Base-by-base conservation (phyloP, 2,888 invertebrate genomes). In the Tetrapedia diversipes region DNA sequence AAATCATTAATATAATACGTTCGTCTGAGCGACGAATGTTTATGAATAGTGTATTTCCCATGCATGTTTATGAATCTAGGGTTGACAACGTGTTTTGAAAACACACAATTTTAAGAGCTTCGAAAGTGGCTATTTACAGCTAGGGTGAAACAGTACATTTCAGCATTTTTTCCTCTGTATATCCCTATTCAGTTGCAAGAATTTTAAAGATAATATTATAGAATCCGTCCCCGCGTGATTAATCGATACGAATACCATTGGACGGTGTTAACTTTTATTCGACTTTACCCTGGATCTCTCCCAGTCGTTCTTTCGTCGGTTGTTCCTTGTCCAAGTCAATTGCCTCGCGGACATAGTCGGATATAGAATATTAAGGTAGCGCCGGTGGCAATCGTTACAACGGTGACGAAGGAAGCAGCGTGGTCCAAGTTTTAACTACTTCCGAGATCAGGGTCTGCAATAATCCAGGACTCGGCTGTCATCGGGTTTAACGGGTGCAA, bases 401-500 rank as follows among this genome's bases (percentile, higher is more conserved):
- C 63, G 49, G 67, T 69, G 60, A 64, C 49, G 45, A n/a, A n/a
- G n/a, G n/a, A n/a, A n/a, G 80, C 66, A 74, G 66, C 68, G 71
- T 77, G 79, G 67, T 47, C 72, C 81, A 84, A 85, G 85, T 85
- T 85, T 85, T 85, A 85, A 85, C 85, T 84, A 85, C 81, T 85
- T 85, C 81, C 81, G 85, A 85, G 84, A 83, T 79, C 73, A 78
- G 74, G 73, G 71, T 81, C 78, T 77, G 80, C 80, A 85, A 84
- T 84, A 85, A 84, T 83, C 70, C 68, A 74, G 51, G 54, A 59
- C 67, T 68, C 75, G 57, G 51, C 49, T 56, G 41, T 59, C 47
- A 54, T 72, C 43, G 70, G 56, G n/a, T 56, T 80, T 79, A 83
- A 83, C 83, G 77, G 77, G 66, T 56, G 57, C 32, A 64, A 66